Evolutionary conservation across 2,888 invertebrate species (phyloP).

Genomic region (Syrista parreyssii): DNA sequence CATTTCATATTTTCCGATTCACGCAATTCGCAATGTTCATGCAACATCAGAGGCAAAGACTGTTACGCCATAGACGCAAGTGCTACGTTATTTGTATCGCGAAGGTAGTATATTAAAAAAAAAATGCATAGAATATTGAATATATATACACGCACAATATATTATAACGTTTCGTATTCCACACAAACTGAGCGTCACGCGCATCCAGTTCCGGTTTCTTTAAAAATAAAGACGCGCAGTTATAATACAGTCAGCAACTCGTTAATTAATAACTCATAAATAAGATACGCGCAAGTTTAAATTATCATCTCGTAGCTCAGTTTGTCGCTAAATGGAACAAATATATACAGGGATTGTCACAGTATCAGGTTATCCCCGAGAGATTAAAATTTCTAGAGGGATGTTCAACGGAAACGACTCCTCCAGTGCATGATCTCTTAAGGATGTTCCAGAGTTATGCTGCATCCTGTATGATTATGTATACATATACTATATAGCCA

Average conservation of each 20-base stretch:
- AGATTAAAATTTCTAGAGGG: no score
- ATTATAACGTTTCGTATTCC: slow-evolving; percentile 24
- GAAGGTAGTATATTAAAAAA: neutral
- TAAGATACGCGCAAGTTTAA: slow-evolving; percentile 18
- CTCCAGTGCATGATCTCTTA: no score
- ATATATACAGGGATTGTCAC: slow-evolving; percentile 1
- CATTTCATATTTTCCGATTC: no score
- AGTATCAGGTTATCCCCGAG: no score
- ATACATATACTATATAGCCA: slow-evolving; percentile 25
- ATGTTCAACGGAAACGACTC: no score
- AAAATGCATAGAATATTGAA: slow-evolving; percentile 32
- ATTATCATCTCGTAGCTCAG: slow-evolving; percentile 24
- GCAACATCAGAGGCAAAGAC: no score
- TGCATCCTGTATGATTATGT: slow-evolving; percentile 19
- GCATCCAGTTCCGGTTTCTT: neutral
- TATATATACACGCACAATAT: slow-evolving; percentile 28
- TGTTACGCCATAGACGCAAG: no score
- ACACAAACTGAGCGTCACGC: slow-evolving; percentile 22
- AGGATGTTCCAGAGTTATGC: no score
- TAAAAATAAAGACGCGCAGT: neutral
- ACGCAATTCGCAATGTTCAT: no score
- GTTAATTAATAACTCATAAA: slow-evolving; percentile 23
- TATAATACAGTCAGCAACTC: slow-evolving; percentile 15
- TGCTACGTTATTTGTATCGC: neutral
- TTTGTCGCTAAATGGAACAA: slow-evolving; percentile 28